Base-by-base conservation (phyloP, 2,888 invertebrate genomes). In the Lingula anatina region DNA sequence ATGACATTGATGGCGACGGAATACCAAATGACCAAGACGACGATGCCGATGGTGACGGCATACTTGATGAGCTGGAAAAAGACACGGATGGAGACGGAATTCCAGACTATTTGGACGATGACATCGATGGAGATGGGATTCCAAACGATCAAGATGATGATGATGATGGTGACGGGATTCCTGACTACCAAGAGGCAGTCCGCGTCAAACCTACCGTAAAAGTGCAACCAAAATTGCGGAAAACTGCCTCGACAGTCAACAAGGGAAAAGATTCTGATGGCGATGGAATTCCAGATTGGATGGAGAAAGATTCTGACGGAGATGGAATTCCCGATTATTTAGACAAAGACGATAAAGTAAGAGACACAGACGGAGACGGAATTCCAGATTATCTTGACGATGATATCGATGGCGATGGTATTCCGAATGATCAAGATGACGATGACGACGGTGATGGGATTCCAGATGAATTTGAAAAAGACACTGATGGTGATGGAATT, bases 41-140 rank as follows among this genome's bases (percentile, higher is more conserved):
- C 23, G 66, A 68, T 38, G 55, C 52, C 51, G 65, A 69, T 57
- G 59, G 58, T 31, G 68, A 68, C 54, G 70, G 70, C 0, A 64
- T 70, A 38, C 61, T 60, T 4, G 65, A 68, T 55, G 15, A 50
- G 27, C 40, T 49, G 18, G 61, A 67, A 24, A n/a, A n/a, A n/a
- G 70, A 68, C 47, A 54, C 52, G n/a, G 70, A 68, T 38, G 60
- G 60, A 24, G 67, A 67, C 46, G 66, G 68, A 7, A 64, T 66
- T 31, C 66, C 67, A 26, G 64, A 66, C 43, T 47, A 57, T 31
- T 31, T 56, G 9, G 59, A 60, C 28, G 47, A 50, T 28, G 61
- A 63, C 38, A 54, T 53, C 44, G 66, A 69, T 47, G 61, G 61
- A 31, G 66, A 68, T 53, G 67, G 66, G n/a, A 64, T 68, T 39